Evolutionary conservation across 2,888 invertebrate species (phyloP), one percentile per base, ranked within the genome.

Genomic region (Liopterus haemorrhoidalis): DNA sequence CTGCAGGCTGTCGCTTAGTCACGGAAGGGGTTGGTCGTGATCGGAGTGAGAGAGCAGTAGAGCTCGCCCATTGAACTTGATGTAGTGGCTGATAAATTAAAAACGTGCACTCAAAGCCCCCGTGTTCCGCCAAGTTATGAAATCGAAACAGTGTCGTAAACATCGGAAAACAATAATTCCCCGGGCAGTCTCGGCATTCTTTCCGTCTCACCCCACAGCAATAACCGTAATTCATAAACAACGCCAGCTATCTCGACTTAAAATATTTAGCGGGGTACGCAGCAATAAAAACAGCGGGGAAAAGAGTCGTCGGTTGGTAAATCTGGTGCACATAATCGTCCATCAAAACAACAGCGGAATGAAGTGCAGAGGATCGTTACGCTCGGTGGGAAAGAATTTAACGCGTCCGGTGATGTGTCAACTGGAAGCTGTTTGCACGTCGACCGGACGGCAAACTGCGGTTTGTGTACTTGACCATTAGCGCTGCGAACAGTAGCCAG

Each of bases 141-240:
- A 69, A 70, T 70, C 67, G 70, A 69, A 69, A 67, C 68, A 65
- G 66, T 60, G 63, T 62, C 68, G 66, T 70, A 70, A 70, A 70
- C 68, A 69, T 70, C 58, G 69, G 63, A 65, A 70, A 69, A 69
- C 69, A 68, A 70, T 69, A 69, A 68, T 67, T 69, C 60, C 57
- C 57, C 57, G 54, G 56, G 55, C 58, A 20, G 12, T 8, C 15
- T 6, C n/a, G 16, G 24, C 11, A 12, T 24, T 59, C 57, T 56
- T 56, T 54, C 59, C 56, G 57, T 56, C 55, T 54, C 54, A 57
- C 57, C 58, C 54, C 54, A 51, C 41, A 19, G 39, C 57, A 59
- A 60, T 63, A 62, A 63, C 59, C 57, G 59, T 63, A 61, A 61
- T 57, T 63, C 62, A 63, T 61, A 54, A 56, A 54, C 48, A 53